Percentiles rank a stretch among this genome's conserved stretches.
These are phyloP conservation scores for Tuta absoluta DNA, from an alignment of 2,888 invertebrate species.

Conservation along the genomic window DNA sequence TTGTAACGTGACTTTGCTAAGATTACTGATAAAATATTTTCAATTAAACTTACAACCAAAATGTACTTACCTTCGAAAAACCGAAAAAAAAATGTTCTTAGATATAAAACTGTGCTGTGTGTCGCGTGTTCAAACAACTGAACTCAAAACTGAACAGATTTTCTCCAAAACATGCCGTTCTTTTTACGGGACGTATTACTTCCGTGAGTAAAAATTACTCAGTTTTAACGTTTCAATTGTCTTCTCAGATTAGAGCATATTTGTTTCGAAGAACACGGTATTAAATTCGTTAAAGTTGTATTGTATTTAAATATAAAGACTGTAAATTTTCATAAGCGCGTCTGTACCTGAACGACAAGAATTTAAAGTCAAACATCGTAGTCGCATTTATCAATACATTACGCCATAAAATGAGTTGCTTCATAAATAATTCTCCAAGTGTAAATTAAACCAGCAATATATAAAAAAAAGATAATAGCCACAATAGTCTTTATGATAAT, in stretches of 20 bases:
- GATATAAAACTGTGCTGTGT: conserved; percentile 3
- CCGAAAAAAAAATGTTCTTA: not conserved
- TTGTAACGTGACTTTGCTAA: not conserved
- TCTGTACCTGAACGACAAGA: conserved; percentile 28
- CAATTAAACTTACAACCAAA: not conserved
- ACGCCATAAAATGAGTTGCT: not conserved
- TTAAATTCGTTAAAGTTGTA: conserved; percentile 5
- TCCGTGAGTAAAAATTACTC: not conserved
- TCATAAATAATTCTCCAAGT: not conserved
- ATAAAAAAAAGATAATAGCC: too few species aligned
- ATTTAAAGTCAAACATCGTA: not conserved
- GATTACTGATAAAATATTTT: conserved; percentile 3
- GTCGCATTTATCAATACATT: not conserved
- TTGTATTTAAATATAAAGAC: conserved; percentile 16
- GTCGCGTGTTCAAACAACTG: not conserved
- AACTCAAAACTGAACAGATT: not conserved
- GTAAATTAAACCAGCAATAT: too few species aligned
- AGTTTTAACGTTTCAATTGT: not conserved
- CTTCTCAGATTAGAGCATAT: not conserved
- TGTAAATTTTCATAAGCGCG: conserved; percentile 25
- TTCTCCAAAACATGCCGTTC: not conserved
- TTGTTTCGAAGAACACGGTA: not conserved
- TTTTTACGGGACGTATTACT: not conserved
- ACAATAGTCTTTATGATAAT: too few species aligned
- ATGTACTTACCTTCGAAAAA: not conserved